Evolutionary conservation across 2,113 vertebrate genomes (phyloP).

Genomic region (Sitta europaea): DNA sequence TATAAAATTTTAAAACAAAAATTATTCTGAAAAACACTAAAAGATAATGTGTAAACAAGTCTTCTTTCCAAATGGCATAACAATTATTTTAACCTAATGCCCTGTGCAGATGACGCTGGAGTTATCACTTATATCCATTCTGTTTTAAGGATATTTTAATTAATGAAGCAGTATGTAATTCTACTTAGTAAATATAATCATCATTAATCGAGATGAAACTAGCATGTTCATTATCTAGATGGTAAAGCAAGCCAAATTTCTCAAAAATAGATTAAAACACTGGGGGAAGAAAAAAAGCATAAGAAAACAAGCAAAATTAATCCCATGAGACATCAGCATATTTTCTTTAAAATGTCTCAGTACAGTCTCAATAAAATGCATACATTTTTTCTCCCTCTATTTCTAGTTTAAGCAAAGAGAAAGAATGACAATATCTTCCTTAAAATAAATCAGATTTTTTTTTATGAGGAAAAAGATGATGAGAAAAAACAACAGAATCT

Average conservation of each 20-base stretch:
- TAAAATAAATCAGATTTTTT: not conserved
- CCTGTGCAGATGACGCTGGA: not conserved
- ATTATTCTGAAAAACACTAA: not conserved
- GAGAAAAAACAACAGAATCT: not conserved
- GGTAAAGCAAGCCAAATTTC: not conserved
- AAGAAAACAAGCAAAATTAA: not conserved
- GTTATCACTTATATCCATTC: not conserved
- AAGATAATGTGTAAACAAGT: not conserved
- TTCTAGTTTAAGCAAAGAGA: not conserved
- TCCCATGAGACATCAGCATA: not conserved
- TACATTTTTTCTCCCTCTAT: not conserved
- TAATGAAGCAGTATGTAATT: not conserved
- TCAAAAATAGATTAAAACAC: not conserved
- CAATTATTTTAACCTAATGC: not conserved
- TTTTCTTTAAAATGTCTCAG: not conserved
- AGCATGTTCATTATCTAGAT: not conserved
- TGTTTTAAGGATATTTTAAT: not conserved
- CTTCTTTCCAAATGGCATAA: not conserved
- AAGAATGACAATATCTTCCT: not conserved
- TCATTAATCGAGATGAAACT: not conserved
- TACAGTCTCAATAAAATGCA: not conserved
- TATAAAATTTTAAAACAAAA: not conserved
- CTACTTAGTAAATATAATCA: not conserved
- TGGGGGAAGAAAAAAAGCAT: not conserved
- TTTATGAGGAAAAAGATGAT: not conserved